Base-by-base conservation (phyloP, 1,140 invertebrate genomes). In the Delia radicum region DNA sequence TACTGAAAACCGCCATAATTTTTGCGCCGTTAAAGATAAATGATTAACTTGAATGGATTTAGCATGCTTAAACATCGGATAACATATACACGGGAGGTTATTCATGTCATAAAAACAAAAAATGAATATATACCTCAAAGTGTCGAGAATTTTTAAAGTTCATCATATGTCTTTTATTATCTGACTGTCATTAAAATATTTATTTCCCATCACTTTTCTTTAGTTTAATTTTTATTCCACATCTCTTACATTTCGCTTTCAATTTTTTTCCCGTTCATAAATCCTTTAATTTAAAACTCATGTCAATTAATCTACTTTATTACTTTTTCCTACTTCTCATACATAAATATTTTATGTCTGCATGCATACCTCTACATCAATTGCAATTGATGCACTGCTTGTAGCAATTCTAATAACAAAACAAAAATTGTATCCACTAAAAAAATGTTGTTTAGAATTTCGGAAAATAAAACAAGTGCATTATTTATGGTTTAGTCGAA, bases 241-340 rank as follows among this genome's bases (percentile, higher is more conserved):
- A 1, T 21, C 48, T 55, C 7, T 24, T 21, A 18, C 0, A 24
- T 55, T 55, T 55, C 24, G 4, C n/a, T 18, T 55, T 21, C 46
- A 21, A 21, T 15, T 55, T 8, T 21, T 6, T 15, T 4, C 12
- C 26, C 2, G 12, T 69, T 69, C 29, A 69, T 69, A 69, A 69
- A 69, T 69, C 65, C 65, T 69, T 69, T 69, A 69, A 69, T 69
- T 69, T 69, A 69, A 69, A 69, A 69, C 65, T 69, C 65, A 21
- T 69, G 65, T 69, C 65, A 69, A 69, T 69, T 69, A 69, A 31
- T 69, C 65, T 18, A 69, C 65, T 69, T 69, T 69, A 69, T 69
- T 69, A 69, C 29, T 37, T 69, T 69, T 69, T 69, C 21, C 4
- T 33, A 69, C 29, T 69, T 29, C 29, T 18, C 29, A 67, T 29